Evolutionary conservation across 2,888 invertebrate genomes (phyloP).

Genomic region (Ptycholaimellus sp.): DNA sequence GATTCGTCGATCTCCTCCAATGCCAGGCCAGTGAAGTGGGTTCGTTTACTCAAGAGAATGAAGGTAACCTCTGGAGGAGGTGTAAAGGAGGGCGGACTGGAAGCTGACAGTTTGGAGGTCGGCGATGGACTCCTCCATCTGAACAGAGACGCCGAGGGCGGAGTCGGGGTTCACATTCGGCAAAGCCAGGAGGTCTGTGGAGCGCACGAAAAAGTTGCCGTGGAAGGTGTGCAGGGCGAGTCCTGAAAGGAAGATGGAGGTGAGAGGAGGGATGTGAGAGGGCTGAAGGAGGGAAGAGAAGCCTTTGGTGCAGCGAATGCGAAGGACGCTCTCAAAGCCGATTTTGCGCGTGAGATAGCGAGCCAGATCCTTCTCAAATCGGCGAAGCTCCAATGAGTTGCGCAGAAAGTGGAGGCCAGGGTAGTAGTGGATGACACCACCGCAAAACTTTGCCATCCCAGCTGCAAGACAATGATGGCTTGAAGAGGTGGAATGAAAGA

Average conservation of each 20-base stretch:
- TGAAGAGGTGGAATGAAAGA: background rate
- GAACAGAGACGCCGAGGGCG: conserved; percentile 56
- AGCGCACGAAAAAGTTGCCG: conserved; percentile 94
- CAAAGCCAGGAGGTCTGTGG: conserved; percentile 74
- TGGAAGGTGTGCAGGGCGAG: conserved; percentile 90
- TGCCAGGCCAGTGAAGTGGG: conserved; percentile 2
- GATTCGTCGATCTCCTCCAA: conserved; percentile 65
- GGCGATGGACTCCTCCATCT: conserved; percentile 66
- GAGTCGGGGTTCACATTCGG: conserved; percentile 95
- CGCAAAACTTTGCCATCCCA: conserved; percentile 79
- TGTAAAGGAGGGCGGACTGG: conserved; percentile 88
- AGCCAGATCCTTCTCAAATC: conserved; percentile 49
- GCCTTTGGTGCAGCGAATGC: conserved; percentile 70
- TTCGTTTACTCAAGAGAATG: background rate
- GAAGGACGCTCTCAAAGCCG: conserved; percentile 94
- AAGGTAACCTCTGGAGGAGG: conserved; percentile 64
- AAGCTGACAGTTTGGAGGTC: conserved; percentile 65
- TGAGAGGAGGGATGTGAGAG: too few relatives aligned
- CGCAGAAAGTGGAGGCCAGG: conserved; percentile 51
- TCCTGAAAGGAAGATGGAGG: too few relatives aligned
- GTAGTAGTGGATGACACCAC: conserved; percentile 70
- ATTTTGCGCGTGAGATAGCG: conserved; percentile 84
- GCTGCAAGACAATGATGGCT: conserved; percentile 28
- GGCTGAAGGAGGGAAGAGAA: too few relatives aligned
- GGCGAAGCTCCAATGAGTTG: conserved; percentile 43